phyloP scores from a whole-genome alignment of 2,797 vertebrate species.

The Silurus lanzhouensis region DNA sequence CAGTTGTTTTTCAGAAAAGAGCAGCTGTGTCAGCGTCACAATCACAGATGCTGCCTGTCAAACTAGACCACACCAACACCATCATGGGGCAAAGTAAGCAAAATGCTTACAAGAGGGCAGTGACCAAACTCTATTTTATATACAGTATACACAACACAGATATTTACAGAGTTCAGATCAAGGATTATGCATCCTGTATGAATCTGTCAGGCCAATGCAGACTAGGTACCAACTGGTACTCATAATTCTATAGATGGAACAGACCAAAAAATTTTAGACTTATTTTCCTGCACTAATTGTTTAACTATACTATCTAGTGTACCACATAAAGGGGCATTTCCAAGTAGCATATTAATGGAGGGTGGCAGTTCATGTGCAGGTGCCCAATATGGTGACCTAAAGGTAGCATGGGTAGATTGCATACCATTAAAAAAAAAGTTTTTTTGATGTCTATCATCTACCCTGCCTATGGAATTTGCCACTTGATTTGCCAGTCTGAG shows the following conservation, averaged over 20 bases:
- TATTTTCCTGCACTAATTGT: not conserved
- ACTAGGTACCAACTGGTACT: not conserved
- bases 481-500: too few species aligned
- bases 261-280: too few species aligned
- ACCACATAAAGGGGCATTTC: not conserved
- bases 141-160: not conserved
- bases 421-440: too few species aligned
- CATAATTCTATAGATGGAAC: too few species aligned
- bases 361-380: not conserved
- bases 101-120: not conserved
- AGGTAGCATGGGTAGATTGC: too few species aligned
- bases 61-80: not conserved
- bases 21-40: not conserved
- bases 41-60: constrained; percentile 21
- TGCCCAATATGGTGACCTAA: too few species aligned
- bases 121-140: not conserved
- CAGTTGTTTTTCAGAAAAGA: constrained; percentile 2
- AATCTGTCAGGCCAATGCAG: not conserved
- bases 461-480: too few species aligned
- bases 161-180: not conserved
- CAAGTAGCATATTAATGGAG: not conserved
- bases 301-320: not conserved
- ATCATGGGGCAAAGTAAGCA: not conserved
- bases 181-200: not conserved
- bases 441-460: too few species aligned